These are phyloP conservation scores for Agrilus cyanescens DNA, from an alignment of 2,888 invertebrate genomes.

Conservation along the genomic window DNA sequence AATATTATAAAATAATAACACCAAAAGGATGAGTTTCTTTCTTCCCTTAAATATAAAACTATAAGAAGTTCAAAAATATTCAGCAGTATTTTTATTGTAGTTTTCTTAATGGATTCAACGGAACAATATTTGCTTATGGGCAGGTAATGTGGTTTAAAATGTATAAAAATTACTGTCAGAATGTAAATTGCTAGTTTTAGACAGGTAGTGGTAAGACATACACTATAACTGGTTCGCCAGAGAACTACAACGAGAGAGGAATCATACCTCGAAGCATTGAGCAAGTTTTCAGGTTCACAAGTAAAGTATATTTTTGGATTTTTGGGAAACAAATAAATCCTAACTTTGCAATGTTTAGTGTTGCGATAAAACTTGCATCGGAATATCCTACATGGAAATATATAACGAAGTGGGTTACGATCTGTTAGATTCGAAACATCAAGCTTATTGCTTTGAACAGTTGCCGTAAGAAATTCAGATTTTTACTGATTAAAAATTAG, in stretches of 20 bases:
- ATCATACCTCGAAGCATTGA: constrained; percentile 41
- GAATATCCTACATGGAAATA: constrained; percentile 43
- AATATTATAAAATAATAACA: too few relatives aligned
- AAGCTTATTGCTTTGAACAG: constrained; percentile 34
- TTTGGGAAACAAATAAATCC: neutral
- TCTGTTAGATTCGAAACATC: constrained; percentile 35
- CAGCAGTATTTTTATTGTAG: constrained; percentile 24
- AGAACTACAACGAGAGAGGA: constrained; percentile 35
- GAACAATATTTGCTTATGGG: constrained; percentile 44
- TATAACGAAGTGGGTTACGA: constrained; percentile 45
- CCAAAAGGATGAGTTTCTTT: too few relatives aligned
- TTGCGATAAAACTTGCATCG: constrained; percentile 30
- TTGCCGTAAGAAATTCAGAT: constrained; percentile 34
- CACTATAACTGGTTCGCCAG: constrained; percentile 38
- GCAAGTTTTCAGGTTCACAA: constrained; percentile 36
- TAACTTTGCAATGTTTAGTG: constrained; percentile 19
- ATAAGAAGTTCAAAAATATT: neutral
- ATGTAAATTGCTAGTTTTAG: constrained; percentile 22
- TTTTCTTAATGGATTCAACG: constrained; percentile 42
- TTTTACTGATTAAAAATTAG: too few relatives aligned
- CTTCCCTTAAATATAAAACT: too few relatives aligned
- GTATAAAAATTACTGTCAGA: too few relatives aligned
- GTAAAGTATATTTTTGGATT: constrained; percentile 25
- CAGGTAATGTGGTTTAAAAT: constrained; percentile 31
- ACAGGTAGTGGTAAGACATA: constrained; percentile 46